Conservation (phyloP, 1,140 invertebrate genomes). For the Brachionus calyciflorus region DNA sequence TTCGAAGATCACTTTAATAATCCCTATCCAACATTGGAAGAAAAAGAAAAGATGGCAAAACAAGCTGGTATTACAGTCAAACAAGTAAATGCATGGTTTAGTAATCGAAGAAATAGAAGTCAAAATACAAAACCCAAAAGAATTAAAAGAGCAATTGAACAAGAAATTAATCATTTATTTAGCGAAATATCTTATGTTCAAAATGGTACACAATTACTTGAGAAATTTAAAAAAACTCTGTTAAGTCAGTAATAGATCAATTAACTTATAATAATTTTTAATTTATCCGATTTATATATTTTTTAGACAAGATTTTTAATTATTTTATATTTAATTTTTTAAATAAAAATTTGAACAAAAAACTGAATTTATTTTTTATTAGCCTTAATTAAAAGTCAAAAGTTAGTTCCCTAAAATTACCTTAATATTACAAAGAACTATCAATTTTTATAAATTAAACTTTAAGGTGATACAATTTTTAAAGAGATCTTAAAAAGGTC, state of each 20-base stretch:
- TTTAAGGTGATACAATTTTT: no score
- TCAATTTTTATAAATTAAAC: no score
- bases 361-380: no score
- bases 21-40: slow-evolving; percentile 55
- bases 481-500: no score
- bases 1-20: slow-evolving; percentile 53
- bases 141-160: slow-evolving; percentile 11
- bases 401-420: no score
- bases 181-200: neutral
- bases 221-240: slow-evolving; percentile 9
- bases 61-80: slow-evolving; percentile 52
- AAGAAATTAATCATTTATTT: slow-evolving; percentile 25
- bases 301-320: no score
- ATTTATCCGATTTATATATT: no score
- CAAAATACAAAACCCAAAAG: slow-evolving; percentile 58
- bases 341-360: no score
- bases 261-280: no score
- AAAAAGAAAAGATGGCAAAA: slow-evolving; percentile 53
- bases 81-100: slow-evolving; percentile 58
- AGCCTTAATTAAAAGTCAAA: no score
- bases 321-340: no score
- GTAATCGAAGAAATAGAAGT: slow-evolving; percentile 57
- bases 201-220: neutral
- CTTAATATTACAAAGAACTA: no score
- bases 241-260: slow-evolving; percentile 6